Evolutionary conservation across 2,888 invertebrate species (phyloP), one percentile per base, ranked within the genome.

Genomic region (Ormia ochracea): DNA sequence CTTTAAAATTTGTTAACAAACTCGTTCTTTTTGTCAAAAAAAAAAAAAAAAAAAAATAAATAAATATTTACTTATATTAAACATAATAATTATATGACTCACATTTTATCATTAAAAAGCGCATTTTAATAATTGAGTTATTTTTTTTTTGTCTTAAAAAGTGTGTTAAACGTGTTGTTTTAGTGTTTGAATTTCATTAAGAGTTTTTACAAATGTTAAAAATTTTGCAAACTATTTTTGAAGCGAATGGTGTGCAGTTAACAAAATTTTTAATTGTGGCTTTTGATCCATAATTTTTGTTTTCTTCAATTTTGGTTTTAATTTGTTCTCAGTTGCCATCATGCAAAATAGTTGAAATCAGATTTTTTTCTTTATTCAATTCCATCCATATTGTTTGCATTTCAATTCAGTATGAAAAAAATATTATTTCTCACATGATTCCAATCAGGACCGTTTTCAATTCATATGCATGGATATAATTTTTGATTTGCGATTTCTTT

Each of bases 281-380:
- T 69, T 58, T 65, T 45, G n/a, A n/a, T n/a, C n/a, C n/a, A n/a
- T n/a, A n/a, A n/a, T n/a, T n/a, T 59, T 52, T 38, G 56, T 31
- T 21, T 23, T 38, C 69, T 45, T n/a, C n/a, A n/a, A n/a, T n/a
- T n/a, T 33, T 41, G 36, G 70, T 45, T 41, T 61, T 66, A 38
- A n/a, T 19, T 43, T 48, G 43, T 52, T 48, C 69, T 54, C 21
- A 26, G 58, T 56, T 69, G 69, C 65, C 59, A 69, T 84, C 88
- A 88, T 88, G 88, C 88, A 88, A 88, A 88, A 88, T 88, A 88
- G 88, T 86, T 87, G 88, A 88, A 88, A 88, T 82, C 56, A 78
- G 69, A 38, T 69, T 79, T 79, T 73, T 77, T 79, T 41, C 26
- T 65, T 83, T 77, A n/a, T 54, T 58, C n/a, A 66, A 52, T 78